Conservation (phyloP, 2,113 vertebrate genomes). For the Sorex araneus region DNA sequence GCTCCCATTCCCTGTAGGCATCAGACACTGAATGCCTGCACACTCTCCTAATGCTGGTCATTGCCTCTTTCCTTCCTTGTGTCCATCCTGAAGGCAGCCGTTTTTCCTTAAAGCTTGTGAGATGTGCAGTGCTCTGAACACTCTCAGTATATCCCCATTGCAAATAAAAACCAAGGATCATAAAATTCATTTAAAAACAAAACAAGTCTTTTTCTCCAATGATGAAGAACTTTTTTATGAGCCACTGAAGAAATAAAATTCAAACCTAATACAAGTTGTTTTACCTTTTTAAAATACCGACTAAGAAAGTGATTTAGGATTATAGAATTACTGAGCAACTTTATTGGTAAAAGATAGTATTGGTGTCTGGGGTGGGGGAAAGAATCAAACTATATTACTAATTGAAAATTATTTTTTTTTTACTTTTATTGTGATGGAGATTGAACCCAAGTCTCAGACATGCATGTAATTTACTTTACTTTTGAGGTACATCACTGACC, state of each 20-base stretch:
- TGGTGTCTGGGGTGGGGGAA: background rate
- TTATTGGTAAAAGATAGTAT: background rate
- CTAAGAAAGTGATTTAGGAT: background rate
- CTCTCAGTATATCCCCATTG: background rate
- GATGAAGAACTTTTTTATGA: background rate
- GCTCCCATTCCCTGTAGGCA: background rate
- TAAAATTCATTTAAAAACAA: background rate
- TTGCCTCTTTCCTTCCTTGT: background rate
- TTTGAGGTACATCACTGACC: too few species aligned
- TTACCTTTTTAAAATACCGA: background rate
- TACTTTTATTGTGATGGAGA: too few species aligned
- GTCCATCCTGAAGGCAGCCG: background rate
- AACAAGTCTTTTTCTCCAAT: background rate
- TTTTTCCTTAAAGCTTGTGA: background rate
- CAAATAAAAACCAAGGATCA: too few species aligned
- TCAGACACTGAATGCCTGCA: background rate
- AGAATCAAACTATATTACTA: too few species aligned
- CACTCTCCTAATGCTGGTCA: background rate
- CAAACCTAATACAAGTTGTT: background rate
- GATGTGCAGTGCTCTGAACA: background rate
- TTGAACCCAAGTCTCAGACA: too few species aligned
- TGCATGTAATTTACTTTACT: too few species aligned
- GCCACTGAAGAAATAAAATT: background rate
- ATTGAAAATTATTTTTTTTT: too few species aligned
- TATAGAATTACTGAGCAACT: background rate